A percentile compares a stretch with the other conserved stretches of the same genome.
Conservation (phyloP, 2,888 invertebrate genomes). For the Orchestes rusci region DNA sequence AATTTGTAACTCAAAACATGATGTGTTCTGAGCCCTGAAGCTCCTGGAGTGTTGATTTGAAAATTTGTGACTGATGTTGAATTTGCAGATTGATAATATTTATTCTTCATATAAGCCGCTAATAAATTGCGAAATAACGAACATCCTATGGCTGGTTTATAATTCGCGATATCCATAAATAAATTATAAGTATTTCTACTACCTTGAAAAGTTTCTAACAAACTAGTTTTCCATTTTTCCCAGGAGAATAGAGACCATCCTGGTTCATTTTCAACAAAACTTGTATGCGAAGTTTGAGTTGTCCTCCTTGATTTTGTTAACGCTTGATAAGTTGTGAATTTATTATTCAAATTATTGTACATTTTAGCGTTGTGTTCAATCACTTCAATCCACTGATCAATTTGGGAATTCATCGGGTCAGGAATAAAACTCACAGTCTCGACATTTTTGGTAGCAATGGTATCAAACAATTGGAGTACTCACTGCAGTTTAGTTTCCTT, state of each 20-base stretch:
- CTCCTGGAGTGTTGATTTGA: neutral
- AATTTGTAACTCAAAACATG: neutral
- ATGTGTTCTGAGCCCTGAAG: neutral
- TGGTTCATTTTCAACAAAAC: slow-evolving; percentile 10
- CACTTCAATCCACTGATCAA: slow-evolving; percentile 8
- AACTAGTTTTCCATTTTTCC: slow-evolving; percentile 2
- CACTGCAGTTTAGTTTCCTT: neutral
- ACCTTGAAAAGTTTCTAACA: slow-evolving; percentile 1
- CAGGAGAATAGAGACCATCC: slow-evolving; percentile 7
- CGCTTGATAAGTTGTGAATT: slow-evolving; percentile 6
- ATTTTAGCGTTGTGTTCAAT: slow-evolving; percentile 3
- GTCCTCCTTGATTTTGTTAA: slow-evolving; percentile 7
- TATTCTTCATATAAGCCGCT: slow-evolving; percentile 6
- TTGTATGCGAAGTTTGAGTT: slow-evolving; percentile 6
- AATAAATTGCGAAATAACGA: slow-evolving; percentile 3
- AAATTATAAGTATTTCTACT: slow-evolving; percentile 1
- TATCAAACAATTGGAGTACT: neutral
- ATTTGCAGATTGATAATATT: slow-evolving; percentile 1
- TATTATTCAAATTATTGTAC: slow-evolving; percentile 6
- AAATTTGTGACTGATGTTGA: neutral
- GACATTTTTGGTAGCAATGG: neutral
- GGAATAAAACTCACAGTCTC: slow-evolving; percentile 3
- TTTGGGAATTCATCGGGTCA: slow-evolving; percentile 5
- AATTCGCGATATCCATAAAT: slow-evolving; percentile 6
- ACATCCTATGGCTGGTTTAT: neutral